Evolutionary conservation across 1,140 invertebrate species (phyloP), one percentile per base, ranked within the genome.

Genomic region (Megalonaias nervosa): DNA sequence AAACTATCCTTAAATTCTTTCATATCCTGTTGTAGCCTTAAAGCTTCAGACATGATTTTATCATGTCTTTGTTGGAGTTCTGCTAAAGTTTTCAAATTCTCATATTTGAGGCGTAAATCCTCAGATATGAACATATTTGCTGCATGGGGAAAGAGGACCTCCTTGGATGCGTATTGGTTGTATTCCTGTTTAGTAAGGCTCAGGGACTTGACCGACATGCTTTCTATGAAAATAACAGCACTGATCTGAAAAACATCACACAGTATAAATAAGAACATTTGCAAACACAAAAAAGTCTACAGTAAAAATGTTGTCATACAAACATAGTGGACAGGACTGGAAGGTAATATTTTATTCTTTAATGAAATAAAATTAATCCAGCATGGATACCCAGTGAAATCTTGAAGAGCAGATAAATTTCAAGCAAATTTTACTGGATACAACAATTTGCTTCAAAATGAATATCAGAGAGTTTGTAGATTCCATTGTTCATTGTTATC

Each of bases 181-280:
- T 99, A 99, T 90, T 99, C 97, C 79, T 97, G 95, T 86, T 95
- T 93, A 31, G 94, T 93, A 93, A 99, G 95, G 87, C 94, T 96
- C n/a, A 99, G 91, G 14, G 96, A 98, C 88, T 98, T 96, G 2
- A 96, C 96, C 48, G 95, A 98, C 82, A 99, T 92, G 88, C 97
- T 97, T 92, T 99, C 97, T 81, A 99, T 98, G 89, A 99, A 99
- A 16, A 96, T 95, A 23, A 99, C 96, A 31, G 98, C 98, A 92
- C 98, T 99, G 86, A 97, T 99, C 95, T 97, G 89, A 14, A 83
- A 84, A 75, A 64, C 65, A 69, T 38, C 38, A 38, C 38, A 38
- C 9, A 38, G 0, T 38, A 38, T 38, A 5, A 38, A 38, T 38
- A 38, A 2, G 38, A 38, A 38, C 38, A 38, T 38, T 38, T 38